These are phyloP conservation scores for Epizoanthus stellaris DNA, from an alignment of 92 coral and sea anemone genomes.

Conservation along the genomic window DNA sequence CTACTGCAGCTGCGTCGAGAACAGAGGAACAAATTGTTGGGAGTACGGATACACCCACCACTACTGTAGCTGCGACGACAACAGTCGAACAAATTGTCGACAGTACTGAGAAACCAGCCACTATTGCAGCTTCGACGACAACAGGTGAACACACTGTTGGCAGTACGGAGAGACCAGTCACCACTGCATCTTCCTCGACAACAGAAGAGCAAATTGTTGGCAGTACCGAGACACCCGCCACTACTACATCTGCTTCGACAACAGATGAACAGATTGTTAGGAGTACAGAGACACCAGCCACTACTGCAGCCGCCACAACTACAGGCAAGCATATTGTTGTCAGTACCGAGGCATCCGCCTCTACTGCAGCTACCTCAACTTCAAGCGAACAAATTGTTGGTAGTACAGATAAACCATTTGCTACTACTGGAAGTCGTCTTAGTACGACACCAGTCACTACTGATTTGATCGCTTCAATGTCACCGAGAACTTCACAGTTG, in stretches of 20 bases:
- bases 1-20: not conserved
- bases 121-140: not conserved
- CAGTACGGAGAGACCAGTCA: not conserved
- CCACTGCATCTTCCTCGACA: not conserved
- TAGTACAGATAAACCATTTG: not conserved
- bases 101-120: not conserved
- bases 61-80: too few relatives aligned
- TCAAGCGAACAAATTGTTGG: not conserved
- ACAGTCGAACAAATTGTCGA: too few relatives aligned
- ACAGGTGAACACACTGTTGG: not conserved
- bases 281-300: too few relatives aligned
- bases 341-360: too few relatives aligned
- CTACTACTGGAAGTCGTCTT: not conserved
- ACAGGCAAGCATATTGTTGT: not conserved
- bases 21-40: too few relatives aligned
- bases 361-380: not conserved
- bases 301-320: too few relatives aligned
- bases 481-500: not conserved
- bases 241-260: too few relatives aligned
- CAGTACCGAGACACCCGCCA: too few relatives aligned
- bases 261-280: too few relatives aligned
- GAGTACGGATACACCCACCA: too few relatives aligned
- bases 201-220: too few relatives aligned
- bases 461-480: too few relatives aligned
- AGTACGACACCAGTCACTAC: not conserved